A percentile compares a stretch with the other conserved stretches of the same genome.
Evolutionary conservation across 2,797 vertebrate genomes (phyloP).

Genomic region (Alcedo quadribrachys): DNA sequence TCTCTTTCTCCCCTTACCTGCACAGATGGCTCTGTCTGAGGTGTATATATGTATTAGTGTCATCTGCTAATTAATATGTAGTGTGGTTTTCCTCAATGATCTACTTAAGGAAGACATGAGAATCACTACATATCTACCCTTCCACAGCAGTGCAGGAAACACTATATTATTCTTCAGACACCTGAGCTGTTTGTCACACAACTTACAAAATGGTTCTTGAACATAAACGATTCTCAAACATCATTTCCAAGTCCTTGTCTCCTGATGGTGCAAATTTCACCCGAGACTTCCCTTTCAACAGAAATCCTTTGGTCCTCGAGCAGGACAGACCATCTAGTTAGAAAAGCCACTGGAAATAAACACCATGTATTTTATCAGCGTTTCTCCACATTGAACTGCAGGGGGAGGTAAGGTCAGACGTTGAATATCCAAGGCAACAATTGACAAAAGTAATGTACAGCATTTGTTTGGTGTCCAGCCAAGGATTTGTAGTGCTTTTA

Average conservation of each 20-base stretch:
- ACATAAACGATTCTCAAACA: not conserved
- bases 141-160: not conserved
- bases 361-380: not conserved
- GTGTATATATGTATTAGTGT: not conserved
- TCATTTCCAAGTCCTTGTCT: not conserved
- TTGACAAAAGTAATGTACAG: slow-evolving; percentile 26
- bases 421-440: slow-evolving; percentile 26
- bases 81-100: not conserved
- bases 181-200: not conserved
- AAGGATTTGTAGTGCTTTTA: slow-evolving; percentile 44
- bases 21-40: not conserved
- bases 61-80: not conserved
- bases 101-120: not conserved
- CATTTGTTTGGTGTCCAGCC: slow-evolving; percentile 37
- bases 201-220: not conserved
- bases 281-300: not conserved
- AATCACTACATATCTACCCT: not conserved
- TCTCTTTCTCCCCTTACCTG: not conserved
- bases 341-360: slow-evolving; percentile 19
- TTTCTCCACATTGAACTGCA: slow-evolving; percentile 28
- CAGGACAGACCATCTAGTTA: slow-evolving; percentile 16
- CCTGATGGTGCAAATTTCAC: not conserved
- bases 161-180: not conserved
- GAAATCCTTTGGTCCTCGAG: not conserved
- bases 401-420: slow-evolving; percentile 29